Base-by-base conservation (phyloP, 2,113 vertebrate species). In the Agelaius tricolor region DNA sequence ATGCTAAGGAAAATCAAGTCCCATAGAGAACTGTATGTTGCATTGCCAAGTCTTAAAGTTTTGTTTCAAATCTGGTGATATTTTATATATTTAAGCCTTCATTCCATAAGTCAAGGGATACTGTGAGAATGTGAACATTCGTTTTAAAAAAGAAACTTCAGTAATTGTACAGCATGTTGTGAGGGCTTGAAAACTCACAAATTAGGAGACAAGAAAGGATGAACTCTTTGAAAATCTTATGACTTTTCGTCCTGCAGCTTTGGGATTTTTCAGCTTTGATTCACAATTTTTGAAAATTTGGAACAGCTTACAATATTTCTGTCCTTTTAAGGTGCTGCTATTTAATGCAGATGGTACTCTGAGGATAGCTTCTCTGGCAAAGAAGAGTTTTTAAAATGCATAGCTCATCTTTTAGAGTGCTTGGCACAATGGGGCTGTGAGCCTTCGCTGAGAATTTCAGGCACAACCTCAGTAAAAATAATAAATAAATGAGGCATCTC, bases 401-500 rank as follows among this genome's bases (percentile, higher is more conserved):
- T 27, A 55, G 46, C 55, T 92, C 72, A 71, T 88, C 73, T 74
- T 90, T 77, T 86, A 41, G 46, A 93, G 63, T 37, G 12, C 47
- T n/a, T 2, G 3, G 47, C 83, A 80, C 58, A 87, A 81, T 30
- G 57, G 69, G 52, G 61, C 41, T 6, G 15, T 59, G 46, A 91
- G 33, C 30, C 58, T 66, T 82, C 3, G 2, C 27, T 73, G 67
- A 89, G 71, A 76, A 87, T 87, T 93, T 84, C 52, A 85, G 74
- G 51, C 58, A 28, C 33, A 74, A 59, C 76, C 65, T 75, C 79
- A 86, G 41, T 52, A 82, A 88, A 95, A 90, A 76, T 67, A 93
- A 93, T 94, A 91, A 90, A 91, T 88, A 84, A 92, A 87, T 66
- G 78, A 92, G 33, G 61, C 62, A 92, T 89, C 89, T 85, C 52